These are phyloP conservation scores for Periparus ater DNA, from an alignment of 2,797 vertebrate species.

Conservation along the genomic window DNA sequence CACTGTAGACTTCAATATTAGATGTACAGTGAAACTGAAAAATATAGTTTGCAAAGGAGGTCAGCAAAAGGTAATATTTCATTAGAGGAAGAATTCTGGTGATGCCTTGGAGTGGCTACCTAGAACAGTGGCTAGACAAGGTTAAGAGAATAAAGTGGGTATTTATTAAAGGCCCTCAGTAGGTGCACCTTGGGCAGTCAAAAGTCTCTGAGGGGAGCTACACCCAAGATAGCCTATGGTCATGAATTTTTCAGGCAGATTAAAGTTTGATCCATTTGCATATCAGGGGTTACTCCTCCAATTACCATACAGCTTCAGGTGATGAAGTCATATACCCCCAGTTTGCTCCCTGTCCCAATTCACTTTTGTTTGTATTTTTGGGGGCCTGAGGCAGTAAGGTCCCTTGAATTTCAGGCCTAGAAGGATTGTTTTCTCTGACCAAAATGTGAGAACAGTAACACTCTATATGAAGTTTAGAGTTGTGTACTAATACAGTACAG, in stretches of 20 bases:
- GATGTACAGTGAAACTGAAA: not conserved
- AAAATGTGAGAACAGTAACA: not conserved
- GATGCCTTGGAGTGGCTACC: not conserved
- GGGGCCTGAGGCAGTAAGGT: not conserved
- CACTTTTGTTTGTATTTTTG: not conserved
- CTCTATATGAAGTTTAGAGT: too few relatives aligned
- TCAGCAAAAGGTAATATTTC: not conserved
- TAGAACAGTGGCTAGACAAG: not conserved
- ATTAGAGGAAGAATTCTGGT: not conserved
- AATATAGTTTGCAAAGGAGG: not conserved
- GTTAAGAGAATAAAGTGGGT: not conserved
- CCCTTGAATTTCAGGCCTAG: not conserved
- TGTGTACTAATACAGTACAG: not conserved
- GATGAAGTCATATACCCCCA: not conserved
- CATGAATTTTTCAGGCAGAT: not conserved
- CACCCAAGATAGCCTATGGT: accelerated
- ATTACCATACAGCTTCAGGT: not conserved
- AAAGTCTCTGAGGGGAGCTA: accelerated
- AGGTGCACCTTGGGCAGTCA: not conserved
- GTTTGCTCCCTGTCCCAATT: not conserved
- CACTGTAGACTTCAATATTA: not conserved
- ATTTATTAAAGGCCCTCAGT: not conserved
- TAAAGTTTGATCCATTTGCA: not conserved
- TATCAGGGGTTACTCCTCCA: not conserved
- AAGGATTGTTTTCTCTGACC: not conserved